Conservation (phyloP, 2,113 vertebrate species). For the Cathartes aura region DNA sequence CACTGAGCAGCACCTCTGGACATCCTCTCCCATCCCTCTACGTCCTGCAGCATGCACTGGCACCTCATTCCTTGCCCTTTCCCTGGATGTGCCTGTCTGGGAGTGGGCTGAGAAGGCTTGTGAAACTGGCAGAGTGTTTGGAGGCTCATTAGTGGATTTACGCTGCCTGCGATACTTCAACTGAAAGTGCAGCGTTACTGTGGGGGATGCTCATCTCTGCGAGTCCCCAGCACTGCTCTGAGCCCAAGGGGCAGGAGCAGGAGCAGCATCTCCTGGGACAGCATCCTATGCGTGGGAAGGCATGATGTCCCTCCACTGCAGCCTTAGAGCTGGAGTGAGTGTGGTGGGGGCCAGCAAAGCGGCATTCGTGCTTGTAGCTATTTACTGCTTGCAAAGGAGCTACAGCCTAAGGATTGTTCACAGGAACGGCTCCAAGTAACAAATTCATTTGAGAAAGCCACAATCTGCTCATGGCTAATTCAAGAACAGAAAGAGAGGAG, state of each 20-base stretch:
- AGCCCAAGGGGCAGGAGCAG: neutral
- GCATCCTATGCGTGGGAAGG: neutral
- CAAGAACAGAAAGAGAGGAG: neutral
- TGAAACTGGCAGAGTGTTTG: neutral
- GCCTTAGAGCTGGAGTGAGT: neutral
- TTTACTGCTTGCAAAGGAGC: neutral
- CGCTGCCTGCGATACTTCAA: neutral
- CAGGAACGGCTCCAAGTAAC: neutral
- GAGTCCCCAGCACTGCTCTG: neutral
- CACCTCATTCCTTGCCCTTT: neutral
- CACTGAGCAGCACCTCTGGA: neutral
- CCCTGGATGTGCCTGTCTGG: neutral
- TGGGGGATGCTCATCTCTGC: neutral
- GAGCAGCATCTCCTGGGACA: neutral
- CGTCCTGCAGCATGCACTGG: neutral
- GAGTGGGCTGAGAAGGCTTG: neutral
- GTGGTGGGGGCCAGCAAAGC: accelerated
- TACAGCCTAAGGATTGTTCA: neutral
- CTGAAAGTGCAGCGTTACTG: accelerated
- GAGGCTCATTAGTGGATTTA: neutral
- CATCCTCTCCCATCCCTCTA: neutral
- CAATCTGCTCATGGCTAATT: conserved; percentile 38
- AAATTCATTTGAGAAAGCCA: neutral
- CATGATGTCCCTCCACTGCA: accelerated
- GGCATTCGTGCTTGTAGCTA: accelerated